Conservation (phyloP, 1,140 invertebrate species). For the Tyrophagus putrescentiae region DNA sequence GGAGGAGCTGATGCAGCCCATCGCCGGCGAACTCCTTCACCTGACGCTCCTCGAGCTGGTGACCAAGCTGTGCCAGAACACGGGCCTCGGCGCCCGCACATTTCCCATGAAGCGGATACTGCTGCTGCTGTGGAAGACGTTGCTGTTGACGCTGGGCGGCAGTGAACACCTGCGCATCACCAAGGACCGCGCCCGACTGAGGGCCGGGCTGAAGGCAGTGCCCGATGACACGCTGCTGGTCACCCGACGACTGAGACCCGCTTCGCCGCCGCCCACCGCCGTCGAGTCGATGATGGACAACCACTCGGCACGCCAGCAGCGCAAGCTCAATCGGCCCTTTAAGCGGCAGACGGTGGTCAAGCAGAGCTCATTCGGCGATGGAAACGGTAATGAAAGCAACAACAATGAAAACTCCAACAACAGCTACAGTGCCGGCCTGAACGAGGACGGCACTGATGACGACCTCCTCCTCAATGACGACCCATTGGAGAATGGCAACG, state of each 20-base stretch:
- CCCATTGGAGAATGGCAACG: not conserved
- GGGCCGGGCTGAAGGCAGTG: constrained; percentile 52
- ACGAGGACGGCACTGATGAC: constrained; percentile 7
- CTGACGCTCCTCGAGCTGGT: constrained; percentile 85
- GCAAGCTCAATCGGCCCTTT: constrained; percentile 44
- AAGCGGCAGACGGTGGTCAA: constrained; percentile 38
- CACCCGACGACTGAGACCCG: constrained; percentile 75
- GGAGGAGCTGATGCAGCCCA: constrained; percentile 23
- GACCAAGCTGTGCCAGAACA: constrained; percentile 80
- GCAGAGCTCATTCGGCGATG: constrained; percentile 16
- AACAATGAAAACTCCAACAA: not conserved
- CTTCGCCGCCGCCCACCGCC: constrained; percentile 81
- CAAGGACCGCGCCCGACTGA: constrained; percentile 55
- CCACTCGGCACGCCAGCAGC: too few species aligned
- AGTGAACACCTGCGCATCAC: constrained; percentile 58
- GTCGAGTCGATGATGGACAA: constrained; percentile 77
- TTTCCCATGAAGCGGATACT: constrained; percentile 97
- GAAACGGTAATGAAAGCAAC: too few species aligned
- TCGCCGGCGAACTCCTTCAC: constrained; percentile 60
- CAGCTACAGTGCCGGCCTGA: too few species aligned
- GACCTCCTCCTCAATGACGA: constrained; percentile 12
- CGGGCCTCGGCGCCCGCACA: constrained; percentile 64
- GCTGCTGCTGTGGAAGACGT: constrained; percentile 85
- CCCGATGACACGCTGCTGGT: constrained; percentile 88
- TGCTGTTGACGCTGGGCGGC: constrained; percentile 67